Evolutionary conservation across 1,140 invertebrate species (phyloP).

Genomic region (Listronotus oregonensis): DNA sequence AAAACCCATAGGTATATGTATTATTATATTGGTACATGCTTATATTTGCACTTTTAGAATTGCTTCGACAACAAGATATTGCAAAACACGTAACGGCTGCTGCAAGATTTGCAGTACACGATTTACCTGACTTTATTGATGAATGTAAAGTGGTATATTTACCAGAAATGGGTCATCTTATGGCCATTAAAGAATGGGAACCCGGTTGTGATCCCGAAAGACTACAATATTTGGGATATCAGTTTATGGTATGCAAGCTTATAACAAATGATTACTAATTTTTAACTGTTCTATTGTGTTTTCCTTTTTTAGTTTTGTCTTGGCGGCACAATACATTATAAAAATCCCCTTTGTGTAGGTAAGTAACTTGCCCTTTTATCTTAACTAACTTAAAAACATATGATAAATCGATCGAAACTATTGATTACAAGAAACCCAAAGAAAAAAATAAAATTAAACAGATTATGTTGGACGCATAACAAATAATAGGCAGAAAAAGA

Average conservation of each 20-base stretch:
- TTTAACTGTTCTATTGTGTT: constrained; percentile 9
- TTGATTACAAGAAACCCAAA: not conserved
- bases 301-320: constrained; percentile 47
- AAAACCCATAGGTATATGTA: too few relatives aligned
- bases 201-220: constrained; percentile 60
- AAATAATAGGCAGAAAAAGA: too few relatives aligned
- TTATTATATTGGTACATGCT: too few relatives aligned
- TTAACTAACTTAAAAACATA: not conserved
- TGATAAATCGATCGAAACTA: not conserved
- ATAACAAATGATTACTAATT: not conserved
- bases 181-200: constrained; percentile 70
- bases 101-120: constrained; percentile 69
- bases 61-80: constrained; percentile 54
- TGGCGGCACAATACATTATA: constrained; percentile 68
- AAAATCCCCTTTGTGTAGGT: constrained; percentile 76
- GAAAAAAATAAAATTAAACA: too few relatives aligned
- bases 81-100: constrained; percentile 66
- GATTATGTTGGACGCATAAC: not conserved
- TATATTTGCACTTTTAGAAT: constrained; percentile 38
- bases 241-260: constrained; percentile 66
- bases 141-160: constrained; percentile 78
- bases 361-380: constrained; percentile 20
- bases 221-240: constrained; percentile 65
- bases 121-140: constrained; percentile 68
- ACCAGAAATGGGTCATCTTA: constrained; percentile 79